Evolutionary conservation across 2,113 vertebrate genomes (phyloP), one percentile per base, ranked within the genome.

Genomic region (Myrmophylax atrothorax): DNA sequence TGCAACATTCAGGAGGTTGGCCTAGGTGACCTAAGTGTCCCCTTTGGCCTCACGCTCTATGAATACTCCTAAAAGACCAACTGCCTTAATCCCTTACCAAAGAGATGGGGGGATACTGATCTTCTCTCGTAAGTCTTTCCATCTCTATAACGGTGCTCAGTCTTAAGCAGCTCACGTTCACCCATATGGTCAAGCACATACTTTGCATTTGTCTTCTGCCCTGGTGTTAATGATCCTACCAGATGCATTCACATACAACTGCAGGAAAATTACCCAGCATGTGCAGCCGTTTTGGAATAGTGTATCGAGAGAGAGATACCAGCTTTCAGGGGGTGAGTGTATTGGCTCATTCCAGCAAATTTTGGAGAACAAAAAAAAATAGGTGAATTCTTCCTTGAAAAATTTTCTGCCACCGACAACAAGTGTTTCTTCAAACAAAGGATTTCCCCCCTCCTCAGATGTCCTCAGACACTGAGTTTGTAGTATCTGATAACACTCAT

Each of bases 121-220:
- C 96, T 89, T 96, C 80, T 44, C 91, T 96, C 25, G 52, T 96
- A 97, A 96, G 95, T 95, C 93, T 97, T 97, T 97, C 96, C 96
- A 76, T 96, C 91, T 96, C 95, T 87, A 84, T 96, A 95, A 96
- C 77, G 31, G 77, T 52, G 73, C 77, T 55, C 46, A 50, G 91
- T 96, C 90, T 94, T 93, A 93, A 96, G 96, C 92, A 94, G 93
- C 93, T 97, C 95, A 96, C 90, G 83, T 95, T 97, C 95, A 95
- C 53, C 93, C 96, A 96, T 87, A 95, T 96, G 90, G 95, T 75
- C 95, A 87, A 93, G 92, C 92, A 84, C 95, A 97, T 96, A 95
- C 83, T 96, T 95, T 93, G 92, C 96, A 96, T 96, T 97, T 96
- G 96, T 96, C 93, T 97, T 94, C 93, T 96, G 73, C 88, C 84